Base-by-base conservation (phyloP, 2,888 invertebrate genomes). In the Drosophila imparisetae region DNA sequence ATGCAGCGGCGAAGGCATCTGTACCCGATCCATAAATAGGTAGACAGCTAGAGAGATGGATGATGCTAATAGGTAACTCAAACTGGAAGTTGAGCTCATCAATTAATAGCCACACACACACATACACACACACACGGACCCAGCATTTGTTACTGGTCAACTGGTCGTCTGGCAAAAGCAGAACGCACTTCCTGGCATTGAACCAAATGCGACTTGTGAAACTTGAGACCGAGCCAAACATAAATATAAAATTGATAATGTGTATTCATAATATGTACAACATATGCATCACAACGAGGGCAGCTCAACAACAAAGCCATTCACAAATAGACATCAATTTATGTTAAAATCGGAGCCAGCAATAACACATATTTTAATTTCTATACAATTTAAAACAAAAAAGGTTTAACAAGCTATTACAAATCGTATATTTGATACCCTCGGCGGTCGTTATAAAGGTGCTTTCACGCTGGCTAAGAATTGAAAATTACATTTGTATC, bases 121-220 rank as follows among this genome's bases (percentile, higher is more conserved):
- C 62, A 59, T 40, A 52, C 58, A 64, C 21, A 50, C 34, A 54
- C 29, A 7, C 11, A 48, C 21, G 34, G 18, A 54, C 24, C 66
- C 67, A 48, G 40, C 76, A 68, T 64, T 72, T 79, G 64, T 65
- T 76, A n/a, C 7, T 53, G 53, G 30, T 13, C 52, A 53, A 67
- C 64, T 71, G 61, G 80, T 65, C 72, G 15, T 45, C 45, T 72
- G 83, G 54, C 78, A 63, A 78, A 86, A 86, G 80, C 85, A 78
- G 85, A 86, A 77, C 85, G 58, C 76, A 85, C 85, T 85, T 85
- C 89, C 85, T 89, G 85, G 84, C 85, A 85, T 86, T 85, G 85
- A 85, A 73, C 86, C 49, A 70, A 86, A 83, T 81, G 76, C 42
- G 66, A 74, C 84, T 80, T 74, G 32, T 78, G 85, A 85, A 89